A percentile compares a stretch with the other conserved stretches of the same genome.
These are phyloP conservation scores for Anoura caudifer DNA, from an alignment of 2,113 vertebrate genomes.

Conservation along the genomic window DNA sequence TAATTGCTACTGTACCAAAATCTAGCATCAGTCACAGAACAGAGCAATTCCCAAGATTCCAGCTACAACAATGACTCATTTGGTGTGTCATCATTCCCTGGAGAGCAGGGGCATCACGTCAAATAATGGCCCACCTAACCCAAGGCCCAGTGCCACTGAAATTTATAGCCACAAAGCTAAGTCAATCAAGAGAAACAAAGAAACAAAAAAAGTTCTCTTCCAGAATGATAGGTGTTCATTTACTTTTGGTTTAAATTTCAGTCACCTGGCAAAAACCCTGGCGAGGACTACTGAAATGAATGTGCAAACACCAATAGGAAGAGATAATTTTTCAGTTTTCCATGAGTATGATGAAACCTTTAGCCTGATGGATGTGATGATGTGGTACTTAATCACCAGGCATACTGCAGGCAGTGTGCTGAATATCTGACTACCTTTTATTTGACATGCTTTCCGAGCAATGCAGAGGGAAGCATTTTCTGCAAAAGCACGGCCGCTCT, in stretches of 20 bases:
- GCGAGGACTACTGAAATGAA: slow-evolving; percentile 32
- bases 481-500: slow-evolving; percentile 81
- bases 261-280: slow-evolving; percentile 56
- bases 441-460: slow-evolving; percentile 86
- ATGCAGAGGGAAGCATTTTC: slow-evolving; percentile 84
- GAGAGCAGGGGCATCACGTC: slow-evolving; percentile 66
- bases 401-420: slow-evolving; percentile 82
- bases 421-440: slow-evolving; percentile 69
- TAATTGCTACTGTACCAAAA: slow-evolving; percentile 74
- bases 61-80: slow-evolving; percentile 69
- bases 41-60: slow-evolving; percentile 76
- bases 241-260: slow-evolving; percentile 49
- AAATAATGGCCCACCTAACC: slow-evolving; percentile 48
- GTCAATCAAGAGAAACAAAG: slow-evolving; percentile 45
- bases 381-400: slow-evolving; percentile 77
- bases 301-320: slow-evolving; percentile 55
- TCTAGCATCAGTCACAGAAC: slow-evolving; percentile 76
- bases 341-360: slow-evolving; percentile 82
- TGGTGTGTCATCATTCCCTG: slow-evolving; percentile 58
- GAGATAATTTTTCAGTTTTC: slow-evolving; percentile 81
- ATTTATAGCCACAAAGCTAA: slow-evolving; percentile 75
- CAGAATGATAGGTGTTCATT: slow-evolving; percentile 49
- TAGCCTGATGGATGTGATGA: slow-evolving; percentile 81
- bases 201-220: slow-evolving; percentile 62
- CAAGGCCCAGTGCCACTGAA: slow-evolving; percentile 72